Conservation (phyloP, 2,888 invertebrate genomes). For the Cheilosia vulpina region DNA sequence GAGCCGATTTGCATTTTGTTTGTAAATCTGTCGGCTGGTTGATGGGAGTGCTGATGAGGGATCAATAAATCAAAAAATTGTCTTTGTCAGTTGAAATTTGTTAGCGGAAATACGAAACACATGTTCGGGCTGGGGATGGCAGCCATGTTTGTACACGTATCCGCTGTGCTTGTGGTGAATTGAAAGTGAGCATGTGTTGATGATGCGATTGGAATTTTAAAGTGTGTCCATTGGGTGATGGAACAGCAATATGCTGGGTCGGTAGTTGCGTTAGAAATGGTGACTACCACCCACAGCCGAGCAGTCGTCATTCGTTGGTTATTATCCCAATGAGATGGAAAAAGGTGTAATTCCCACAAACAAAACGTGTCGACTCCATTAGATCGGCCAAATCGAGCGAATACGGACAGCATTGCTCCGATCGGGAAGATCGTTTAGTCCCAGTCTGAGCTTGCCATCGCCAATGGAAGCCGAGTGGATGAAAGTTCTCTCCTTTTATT, state of each 20-base stretch:
- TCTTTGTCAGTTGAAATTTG: conserved; percentile 50
- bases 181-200: conserved; percentile 31
- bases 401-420: too few relatives aligned
- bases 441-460: too few relatives aligned
- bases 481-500: too few relatives aligned
- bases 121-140: conserved; percentile 35
- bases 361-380: too few relatives aligned
- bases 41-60: conserved; percentile 13
- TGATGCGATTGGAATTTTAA: conserved; percentile 48
- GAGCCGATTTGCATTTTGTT: conserved; percentile 56
- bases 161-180: conserved; percentile 41
- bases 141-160: conserved; percentile 63
- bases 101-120: conserved; percentile 63
- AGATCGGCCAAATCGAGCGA: too few relatives aligned
- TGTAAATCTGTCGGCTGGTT: conserved; percentile 15
- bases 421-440: too few relatives aligned
- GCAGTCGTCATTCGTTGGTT: too few relatives aligned
- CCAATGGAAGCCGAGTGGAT: too few relatives aligned
- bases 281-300: too few relatives aligned
- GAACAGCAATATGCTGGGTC: background rate
- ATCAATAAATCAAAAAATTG: conserved; percentile 54
- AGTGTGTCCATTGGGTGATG: background rate
- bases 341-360: too few relatives aligned
- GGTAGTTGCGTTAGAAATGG: background rate
- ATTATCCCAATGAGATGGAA: too few relatives aligned